These are phyloP conservation scores for Eupithecia inturbata DNA, from an alignment of 2,888 invertebrate genomes.

Conservation along the genomic window DNA sequence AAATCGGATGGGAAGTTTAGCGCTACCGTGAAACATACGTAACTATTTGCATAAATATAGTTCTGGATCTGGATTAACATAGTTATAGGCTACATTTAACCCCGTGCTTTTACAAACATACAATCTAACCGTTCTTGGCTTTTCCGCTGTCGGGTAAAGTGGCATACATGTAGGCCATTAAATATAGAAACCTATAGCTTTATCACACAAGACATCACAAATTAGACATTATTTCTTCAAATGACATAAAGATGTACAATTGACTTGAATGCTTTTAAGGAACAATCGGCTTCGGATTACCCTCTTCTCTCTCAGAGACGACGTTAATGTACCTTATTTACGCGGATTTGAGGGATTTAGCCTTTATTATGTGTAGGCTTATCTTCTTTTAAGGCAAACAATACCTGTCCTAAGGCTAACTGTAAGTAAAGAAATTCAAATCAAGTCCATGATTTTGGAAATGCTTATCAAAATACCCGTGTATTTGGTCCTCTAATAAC, in stretches of 20 bases:
- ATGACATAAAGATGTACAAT: conserved; percentile 9
- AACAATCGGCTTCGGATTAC: conserved; percentile 62
- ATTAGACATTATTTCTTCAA: conserved; percentile 1
- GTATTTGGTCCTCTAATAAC: not conserved
- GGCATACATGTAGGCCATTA: not conserved
- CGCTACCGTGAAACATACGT: too few species aligned
- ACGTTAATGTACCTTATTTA: conserved; percentile 60
- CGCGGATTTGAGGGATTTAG: conserved; percentile 43
- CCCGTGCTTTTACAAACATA: not conserved
- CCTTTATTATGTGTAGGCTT: conserved; percentile 15
- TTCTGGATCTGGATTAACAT: too few species aligned
- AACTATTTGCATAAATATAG: too few species aligned
- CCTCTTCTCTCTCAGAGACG: conserved; percentile 49
- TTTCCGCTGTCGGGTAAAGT: not conserved
- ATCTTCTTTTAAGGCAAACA: not conserved
- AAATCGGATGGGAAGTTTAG: too few species aligned
- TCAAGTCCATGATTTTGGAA: not conserved
- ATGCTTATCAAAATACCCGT: not conserved
- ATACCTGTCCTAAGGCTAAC: not conserved
- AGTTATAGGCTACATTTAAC: too few species aligned
- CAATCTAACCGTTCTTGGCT: not conserved
- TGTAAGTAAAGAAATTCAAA: not conserved
- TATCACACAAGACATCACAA: not conserved
- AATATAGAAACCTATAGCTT: not conserved
- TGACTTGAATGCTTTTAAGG: conserved; percentile 55